Percentiles rank a stretch among this genome's conserved stretches.
These are phyloP conservation scores for Austrofundulus limnaeus DNA, from an alignment of 2,113 vertebrate species.

Conservation along the genomic window DNA sequence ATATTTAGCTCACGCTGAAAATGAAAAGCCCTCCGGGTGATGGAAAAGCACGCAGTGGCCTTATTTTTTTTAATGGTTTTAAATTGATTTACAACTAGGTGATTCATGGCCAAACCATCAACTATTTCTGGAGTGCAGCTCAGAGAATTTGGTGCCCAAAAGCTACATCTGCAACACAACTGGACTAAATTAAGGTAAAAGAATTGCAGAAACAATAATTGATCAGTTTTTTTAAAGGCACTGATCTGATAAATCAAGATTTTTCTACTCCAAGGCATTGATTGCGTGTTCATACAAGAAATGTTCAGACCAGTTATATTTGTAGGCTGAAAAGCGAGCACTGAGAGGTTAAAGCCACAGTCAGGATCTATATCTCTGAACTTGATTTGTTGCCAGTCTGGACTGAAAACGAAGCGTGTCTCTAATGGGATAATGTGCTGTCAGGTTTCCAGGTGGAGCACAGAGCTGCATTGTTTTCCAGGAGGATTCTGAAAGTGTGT, in stretches of 20 bases:
- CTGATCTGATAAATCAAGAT: background rate
- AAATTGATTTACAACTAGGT: conserved; percentile 42
- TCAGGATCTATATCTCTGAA: conserved; percentile 29
- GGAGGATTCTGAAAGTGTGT: conserved; percentile 47
- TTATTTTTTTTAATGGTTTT: conserved; percentile 45
- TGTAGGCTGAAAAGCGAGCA: conserved; percentile 29
- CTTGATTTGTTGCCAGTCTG: conserved; percentile 32
- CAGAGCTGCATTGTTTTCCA: conserved; percentile 42
- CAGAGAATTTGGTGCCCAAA: conserved; percentile 1
- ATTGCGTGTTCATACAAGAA: conserved; percentile 16
- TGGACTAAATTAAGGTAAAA: background rate
- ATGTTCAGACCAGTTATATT: conserved; percentile 24
- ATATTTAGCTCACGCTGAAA: conserved; percentile 39
- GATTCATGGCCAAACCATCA: conserved; percentile 32
- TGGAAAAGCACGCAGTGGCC: conserved; percentile 31
- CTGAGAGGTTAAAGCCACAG: conserved; percentile 22
- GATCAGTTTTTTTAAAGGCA: background rate
- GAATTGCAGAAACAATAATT: background rate
- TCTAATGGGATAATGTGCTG: conserved; percentile 49
- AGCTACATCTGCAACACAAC: background rate
- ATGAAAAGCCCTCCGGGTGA: conserved; percentile 26
- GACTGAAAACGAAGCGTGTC: conserved; percentile 53
- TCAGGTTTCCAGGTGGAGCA: conserved; percentile 47
- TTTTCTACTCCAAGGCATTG: conserved; percentile 8
- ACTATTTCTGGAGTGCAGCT: conserved; percentile 9